A percentile compares a stretch with the other conserved stretches of the same genome.
phyloP scores from a whole-genome alignment of 2,888 invertebrate genomes.

The Coelinius sp. region DNA sequence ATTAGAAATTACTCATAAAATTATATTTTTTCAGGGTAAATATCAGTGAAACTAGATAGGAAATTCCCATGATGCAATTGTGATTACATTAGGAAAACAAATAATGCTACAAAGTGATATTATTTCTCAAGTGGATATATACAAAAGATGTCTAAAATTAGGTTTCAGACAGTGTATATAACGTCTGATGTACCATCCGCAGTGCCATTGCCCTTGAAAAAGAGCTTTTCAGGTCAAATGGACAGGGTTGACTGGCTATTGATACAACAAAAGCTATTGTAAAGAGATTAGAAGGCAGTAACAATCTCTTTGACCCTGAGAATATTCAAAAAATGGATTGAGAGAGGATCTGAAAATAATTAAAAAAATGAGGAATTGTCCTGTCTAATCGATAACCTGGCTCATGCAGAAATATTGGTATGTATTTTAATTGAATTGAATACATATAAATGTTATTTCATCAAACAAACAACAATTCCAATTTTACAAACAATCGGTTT shows the following conservation, averaged over 20 bases:
- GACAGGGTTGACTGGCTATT: not conserved
- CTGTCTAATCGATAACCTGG: too few relatives aligned
- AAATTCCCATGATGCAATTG: not conserved
- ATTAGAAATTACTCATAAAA: too few relatives aligned
- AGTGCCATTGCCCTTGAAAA: constrained; percentile 48
- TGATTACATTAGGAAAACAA: not conserved
- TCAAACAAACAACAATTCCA: not conserved
- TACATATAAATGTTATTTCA: not conserved
- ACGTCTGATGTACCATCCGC: not conserved
- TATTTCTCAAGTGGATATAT: not conserved
- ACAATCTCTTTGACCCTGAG: not conserved
- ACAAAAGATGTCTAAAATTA: constrained; percentile 17
- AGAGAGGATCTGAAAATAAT: too few relatives aligned
- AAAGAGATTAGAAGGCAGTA: too few relatives aligned
- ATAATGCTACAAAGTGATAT: not conserved
- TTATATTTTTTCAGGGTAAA: too few relatives aligned
- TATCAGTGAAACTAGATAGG: not conserved
- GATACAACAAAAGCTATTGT: not conserved
- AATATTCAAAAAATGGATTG: not conserved
- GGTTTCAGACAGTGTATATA: constrained; percentile 17
- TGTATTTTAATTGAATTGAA: too few relatives aligned
- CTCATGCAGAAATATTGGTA: too few relatives aligned
- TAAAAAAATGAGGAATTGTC: too few relatives aligned
- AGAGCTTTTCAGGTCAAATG: constrained; percentile 42
- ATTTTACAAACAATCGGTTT: not conserved